phyloP scores from a whole-genome alignment of 2,113 vertebrate genomes.

The Myrmophylax atrothorax region DNA sequence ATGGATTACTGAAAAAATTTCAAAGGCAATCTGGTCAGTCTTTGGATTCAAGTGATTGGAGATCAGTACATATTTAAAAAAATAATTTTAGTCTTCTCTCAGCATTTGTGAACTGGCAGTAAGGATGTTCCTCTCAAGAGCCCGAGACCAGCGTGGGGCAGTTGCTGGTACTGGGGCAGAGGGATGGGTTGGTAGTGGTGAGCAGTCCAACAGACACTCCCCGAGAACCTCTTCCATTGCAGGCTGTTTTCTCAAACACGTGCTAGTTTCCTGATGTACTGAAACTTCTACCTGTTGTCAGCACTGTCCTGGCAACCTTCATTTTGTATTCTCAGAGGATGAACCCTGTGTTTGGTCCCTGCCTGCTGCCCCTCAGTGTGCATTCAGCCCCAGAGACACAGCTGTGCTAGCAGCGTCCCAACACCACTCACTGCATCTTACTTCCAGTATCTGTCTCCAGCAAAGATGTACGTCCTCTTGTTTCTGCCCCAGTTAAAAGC shows the following conservation, averaged over 20 bases:
- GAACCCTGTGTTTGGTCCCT: background rate
- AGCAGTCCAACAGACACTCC: background rate
- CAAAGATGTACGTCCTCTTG: constrained; percentile 93
- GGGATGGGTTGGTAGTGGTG: background rate
- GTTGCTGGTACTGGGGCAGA: background rate
- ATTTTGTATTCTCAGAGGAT: background rate
- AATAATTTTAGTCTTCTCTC: background rate
- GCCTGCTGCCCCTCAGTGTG: background rate
- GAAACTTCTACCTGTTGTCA: background rate
- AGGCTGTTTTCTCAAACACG: background rate
- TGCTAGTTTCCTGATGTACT: background rate
- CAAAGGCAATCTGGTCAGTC: background rate
- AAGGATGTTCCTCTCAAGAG: background rate
- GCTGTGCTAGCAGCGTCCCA: background rate
- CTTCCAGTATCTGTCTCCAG: constrained; percentile 97
- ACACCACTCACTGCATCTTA: constrained; percentile 51
- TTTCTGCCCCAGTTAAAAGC: constrained; percentile 94
- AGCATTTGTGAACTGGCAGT: background rate
- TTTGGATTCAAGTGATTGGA: background rate
- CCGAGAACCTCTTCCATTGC: background rate
- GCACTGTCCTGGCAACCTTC: background rate
- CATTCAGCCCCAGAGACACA: background rate
- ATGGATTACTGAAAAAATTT: background rate
- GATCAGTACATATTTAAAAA: background rate
- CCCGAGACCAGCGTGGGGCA: background rate